A percentile compares a stretch with the other conserved stretches of the same genome.
Evolutionary conservation across 2,113 vertebrate genomes (phyloP).

Genomic region (Dasyornis broadbenti): DNA sequence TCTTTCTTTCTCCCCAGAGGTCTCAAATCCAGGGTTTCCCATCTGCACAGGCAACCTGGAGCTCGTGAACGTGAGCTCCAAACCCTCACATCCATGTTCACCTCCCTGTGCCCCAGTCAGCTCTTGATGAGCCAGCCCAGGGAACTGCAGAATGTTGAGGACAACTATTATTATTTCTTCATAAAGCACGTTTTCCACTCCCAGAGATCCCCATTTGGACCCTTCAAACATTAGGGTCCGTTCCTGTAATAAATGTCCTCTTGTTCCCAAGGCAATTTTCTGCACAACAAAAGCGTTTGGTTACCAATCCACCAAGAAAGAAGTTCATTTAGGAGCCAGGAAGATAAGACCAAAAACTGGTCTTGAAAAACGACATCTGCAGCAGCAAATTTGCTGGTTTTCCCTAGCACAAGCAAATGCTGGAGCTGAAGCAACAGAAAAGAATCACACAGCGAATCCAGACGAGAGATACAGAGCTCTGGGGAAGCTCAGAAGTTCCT

Average conservation of each 20-base stretch:
- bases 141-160: neutral
- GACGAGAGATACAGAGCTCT: neutral
- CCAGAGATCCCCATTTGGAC: neutral
- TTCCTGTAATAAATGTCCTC: neutral
- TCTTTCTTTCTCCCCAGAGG: neutral
- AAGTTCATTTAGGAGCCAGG: neutral
- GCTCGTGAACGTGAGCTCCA: neutral
- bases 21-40: neutral
- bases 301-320: neutral
- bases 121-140: accelerated
- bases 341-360: neutral
- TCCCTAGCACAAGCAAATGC: neutral
- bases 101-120: neutral
- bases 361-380: neutral
- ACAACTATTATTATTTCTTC: neutral
- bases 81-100: neutral
- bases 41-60: neutral
- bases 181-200: neutral
- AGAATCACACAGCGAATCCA: neutral
- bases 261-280: neutral
- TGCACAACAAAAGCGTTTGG: neutral
- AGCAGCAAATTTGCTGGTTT: neutral
- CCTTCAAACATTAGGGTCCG: neutral
- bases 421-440: neutral
- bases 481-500: neutral